Evolutionary conservation across 2,797 vertebrate species (phyloP).

Genomic region (Chelon labrosus): DNA sequence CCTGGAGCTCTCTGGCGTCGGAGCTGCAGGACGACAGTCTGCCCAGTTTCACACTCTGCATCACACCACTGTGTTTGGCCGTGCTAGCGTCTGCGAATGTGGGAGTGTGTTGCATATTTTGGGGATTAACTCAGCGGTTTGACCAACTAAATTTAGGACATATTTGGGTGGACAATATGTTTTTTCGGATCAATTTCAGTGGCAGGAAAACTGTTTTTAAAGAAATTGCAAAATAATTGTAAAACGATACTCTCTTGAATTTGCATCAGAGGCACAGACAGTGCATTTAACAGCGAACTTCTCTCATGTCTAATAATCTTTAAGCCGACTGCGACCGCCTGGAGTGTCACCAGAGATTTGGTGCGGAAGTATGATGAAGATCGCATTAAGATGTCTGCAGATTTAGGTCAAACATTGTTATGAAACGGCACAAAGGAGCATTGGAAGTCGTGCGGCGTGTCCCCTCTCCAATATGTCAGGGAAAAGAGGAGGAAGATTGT

Average conservation of each 20-base stretch:
- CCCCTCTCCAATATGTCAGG: slow-evolving; percentile 54
- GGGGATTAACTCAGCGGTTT: slow-evolving; percentile 29
- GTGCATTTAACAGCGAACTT: background rate
- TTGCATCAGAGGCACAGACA: background rate
- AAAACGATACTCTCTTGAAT: background rate
- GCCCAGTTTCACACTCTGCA: slow-evolving; percentile 62
- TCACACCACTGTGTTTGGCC: slow-evolving; percentile 40
- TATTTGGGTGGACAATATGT: slow-evolving; percentile 43
- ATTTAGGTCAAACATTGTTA: slow-evolving; percentile 53
- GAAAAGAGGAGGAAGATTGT: slow-evolving; percentile 50
- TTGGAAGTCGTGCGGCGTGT: slow-evolving; percentile 29
- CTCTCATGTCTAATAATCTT: slow-evolving; percentile 6
- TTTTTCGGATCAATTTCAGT: slow-evolving; percentile 9
- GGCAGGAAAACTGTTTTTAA: background rate
- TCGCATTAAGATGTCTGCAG: slow-evolving; percentile 28
- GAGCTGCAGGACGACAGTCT: slow-evolving; percentile 54
- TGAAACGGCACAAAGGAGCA: slow-evolving; percentile 27
- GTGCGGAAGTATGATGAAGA: slow-evolving; percentile 21
- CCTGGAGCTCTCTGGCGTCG: slow-evolving; percentile 71
- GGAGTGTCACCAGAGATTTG: slow-evolving; percentile 19
- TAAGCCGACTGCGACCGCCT: slow-evolving; percentile 5
- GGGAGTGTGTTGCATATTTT: slow-evolving; percentile 61
- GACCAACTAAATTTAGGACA: slow-evolving; percentile 29
- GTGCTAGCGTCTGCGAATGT: slow-evolving; percentile 44
- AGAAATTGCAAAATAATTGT: no score